A percentile compares a stretch with the other conserved stretches of the same genome.
Conservation (phyloP, 2,113 vertebrate species). For the Collichthys lucidus region DNA sequence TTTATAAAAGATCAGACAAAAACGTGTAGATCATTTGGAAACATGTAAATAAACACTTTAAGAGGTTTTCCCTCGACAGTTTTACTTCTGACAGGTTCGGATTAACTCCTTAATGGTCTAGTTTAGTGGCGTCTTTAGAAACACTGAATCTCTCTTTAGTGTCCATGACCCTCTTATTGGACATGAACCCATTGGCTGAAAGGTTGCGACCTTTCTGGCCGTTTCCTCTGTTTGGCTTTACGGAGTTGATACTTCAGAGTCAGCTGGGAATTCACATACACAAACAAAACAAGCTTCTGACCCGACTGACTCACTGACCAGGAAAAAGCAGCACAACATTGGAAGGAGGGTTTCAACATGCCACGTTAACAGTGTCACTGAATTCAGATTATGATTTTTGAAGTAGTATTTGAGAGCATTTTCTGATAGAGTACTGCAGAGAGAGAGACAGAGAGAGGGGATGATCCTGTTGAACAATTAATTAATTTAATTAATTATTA, state of each 20-base stretch:
- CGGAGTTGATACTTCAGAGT: constrained; percentile 39
- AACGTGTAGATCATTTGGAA: not conserved
- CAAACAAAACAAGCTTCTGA: constrained; percentile 33
- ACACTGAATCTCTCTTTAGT: not conserved
- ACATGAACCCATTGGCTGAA: constrained; percentile 15
- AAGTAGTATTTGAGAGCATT: not conserved
- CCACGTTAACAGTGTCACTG: not conserved
- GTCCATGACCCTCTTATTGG: constrained; percentile 51
- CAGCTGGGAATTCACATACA: constrained; percentile 60
- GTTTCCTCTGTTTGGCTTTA: constrained; percentile 44
- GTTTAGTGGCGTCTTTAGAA: not conserved
- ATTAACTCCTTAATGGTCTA: not conserved
- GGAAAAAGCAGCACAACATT: not conserved
- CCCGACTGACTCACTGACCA: not conserved
- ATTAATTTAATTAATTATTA: too few relatives aligned
- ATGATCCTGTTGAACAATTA: too few relatives aligned
- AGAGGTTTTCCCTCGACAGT: not conserved
- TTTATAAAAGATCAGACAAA: not conserved
- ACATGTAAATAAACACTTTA: not conserved
- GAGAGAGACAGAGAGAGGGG: not conserved
- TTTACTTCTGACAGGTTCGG: not conserved
- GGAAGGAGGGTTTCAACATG: not conserved
- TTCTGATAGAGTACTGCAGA: not conserved
- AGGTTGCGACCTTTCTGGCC: constrained; percentile 48
- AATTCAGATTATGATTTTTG: not conserved